Conservation (phyloP, 2,888 invertebrate species). For the Drosophila tanythrix region DNA sequence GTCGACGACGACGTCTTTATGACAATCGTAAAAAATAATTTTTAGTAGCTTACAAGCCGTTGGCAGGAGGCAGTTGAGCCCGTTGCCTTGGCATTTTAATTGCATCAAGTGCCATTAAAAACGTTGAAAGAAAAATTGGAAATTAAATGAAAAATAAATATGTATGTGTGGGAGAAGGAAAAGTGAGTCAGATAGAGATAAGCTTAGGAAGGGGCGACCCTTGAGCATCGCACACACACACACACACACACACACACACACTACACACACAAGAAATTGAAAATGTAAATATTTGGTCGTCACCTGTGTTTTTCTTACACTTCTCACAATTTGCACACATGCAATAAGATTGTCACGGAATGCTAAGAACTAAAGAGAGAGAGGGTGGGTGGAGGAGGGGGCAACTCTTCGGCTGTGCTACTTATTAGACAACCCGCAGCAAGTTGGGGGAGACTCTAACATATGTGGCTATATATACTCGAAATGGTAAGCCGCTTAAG, state of each 20-base stretch:
- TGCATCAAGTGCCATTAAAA: slow-evolving; percentile 75
- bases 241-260: slow-evolving; percentile 9
- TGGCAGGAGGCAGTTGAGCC: slow-evolving; percentile 36
- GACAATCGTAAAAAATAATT: slow-evolving; percentile 80
- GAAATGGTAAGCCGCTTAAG: slow-evolving; percentile 73
- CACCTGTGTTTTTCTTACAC: slow-evolving; percentile 54
- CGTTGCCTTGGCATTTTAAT: slow-evolving; percentile 75
- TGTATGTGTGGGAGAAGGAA: slow-evolving; percentile 34
- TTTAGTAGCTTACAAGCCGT: slow-evolving; percentile 74
- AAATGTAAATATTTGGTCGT: slow-evolving; percentile 64
- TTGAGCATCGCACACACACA: slow-evolving; percentile 34
- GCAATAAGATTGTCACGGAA: slow-evolving; percentile 29
- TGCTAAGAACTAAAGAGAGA: neutral
- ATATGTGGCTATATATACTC: slow-evolving; percentile 54
- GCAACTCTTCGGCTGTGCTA: slow-evolving; percentile 37
- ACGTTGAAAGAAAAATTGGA: slow-evolving; percentile 68
- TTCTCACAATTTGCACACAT: slow-evolving; percentile 44
- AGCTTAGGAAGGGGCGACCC: neutral
- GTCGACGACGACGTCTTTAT: slow-evolving; percentile 70
- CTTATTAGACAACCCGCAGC: slow-evolving; percentile 45
- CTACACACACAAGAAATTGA: slow-evolving; percentile 46
- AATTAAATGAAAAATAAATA: slow-evolving; percentile 76
- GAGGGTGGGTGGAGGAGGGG: too few species aligned
- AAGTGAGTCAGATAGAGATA: neutral
- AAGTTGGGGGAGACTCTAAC: slow-evolving; percentile 38